A percentile compares a stretch with the other conserved stretches of the same genome.
These are phyloP conservation scores for Pharmacophagus antenor DNA, from an alignment of 2,888 invertebrate species.

Conservation along the genomic window DNA sequence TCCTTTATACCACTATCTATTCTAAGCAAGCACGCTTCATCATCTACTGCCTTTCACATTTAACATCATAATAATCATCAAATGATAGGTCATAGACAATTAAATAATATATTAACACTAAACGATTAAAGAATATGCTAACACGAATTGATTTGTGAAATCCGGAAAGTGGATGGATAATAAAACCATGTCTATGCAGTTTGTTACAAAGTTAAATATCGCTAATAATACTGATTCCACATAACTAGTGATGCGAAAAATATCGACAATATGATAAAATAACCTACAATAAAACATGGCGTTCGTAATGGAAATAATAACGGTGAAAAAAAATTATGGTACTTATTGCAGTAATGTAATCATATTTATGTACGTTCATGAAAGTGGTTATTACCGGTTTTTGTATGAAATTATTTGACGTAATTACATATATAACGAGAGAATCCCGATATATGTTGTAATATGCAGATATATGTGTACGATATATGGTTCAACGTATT, in stretches of 20 bases:
- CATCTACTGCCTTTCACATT: too few species aligned
- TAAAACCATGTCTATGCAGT: constrained; percentile 12
- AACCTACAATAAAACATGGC: background rate
- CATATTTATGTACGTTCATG: background rate
- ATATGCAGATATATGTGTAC: too few species aligned
- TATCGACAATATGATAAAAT: constrained; percentile 6
- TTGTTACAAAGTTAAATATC: constrained; percentile 16
- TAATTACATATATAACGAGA: background rate
- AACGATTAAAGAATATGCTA: too few species aligned
- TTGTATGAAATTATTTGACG: background rate
- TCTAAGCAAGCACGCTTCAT: too few species aligned
- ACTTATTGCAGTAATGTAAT: background rate
- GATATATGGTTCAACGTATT: too few species aligned
- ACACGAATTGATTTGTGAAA: too few species aligned
- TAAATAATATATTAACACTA: too few species aligned
- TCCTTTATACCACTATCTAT: too few species aligned
- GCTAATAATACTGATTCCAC: constrained; percentile 16
- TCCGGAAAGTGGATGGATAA: constrained; percentile 11
- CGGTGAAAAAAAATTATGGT: background rate
- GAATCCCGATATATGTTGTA: background rate
- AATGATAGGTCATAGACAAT: too few species aligned
- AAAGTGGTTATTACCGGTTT: background rate
- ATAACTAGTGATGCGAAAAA: constrained; percentile 16
- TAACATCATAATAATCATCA: too few species aligned
- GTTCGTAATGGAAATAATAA: background rate